Evolutionary conservation across 92 coral and sea anemone genomes (phyloP).

Genomic region (Siderastrea radians): DNA sequence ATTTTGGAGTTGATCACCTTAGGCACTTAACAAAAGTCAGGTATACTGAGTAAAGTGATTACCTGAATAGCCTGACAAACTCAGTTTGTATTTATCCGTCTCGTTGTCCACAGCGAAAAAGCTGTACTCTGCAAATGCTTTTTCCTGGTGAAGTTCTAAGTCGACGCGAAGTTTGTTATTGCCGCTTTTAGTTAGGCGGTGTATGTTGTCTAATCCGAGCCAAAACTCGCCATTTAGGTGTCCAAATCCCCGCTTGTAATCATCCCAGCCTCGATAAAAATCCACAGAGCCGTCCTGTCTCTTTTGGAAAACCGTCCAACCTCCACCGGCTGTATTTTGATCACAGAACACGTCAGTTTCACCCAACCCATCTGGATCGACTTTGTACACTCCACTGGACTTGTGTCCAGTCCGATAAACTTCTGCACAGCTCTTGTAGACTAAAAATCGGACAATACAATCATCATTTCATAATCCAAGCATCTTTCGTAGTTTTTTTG

Average conservation of each 20-base stretch:
- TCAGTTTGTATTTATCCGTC: constrained; percentile 9
- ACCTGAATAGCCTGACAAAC: constrained; percentile 10
- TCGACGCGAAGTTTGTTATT: constrained; percentile 1
- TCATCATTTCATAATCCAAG: neutral
- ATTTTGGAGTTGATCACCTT: neutral
- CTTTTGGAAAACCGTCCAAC: constrained; percentile 15
- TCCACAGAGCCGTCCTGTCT: constrained; percentile 5
- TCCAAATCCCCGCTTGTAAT: constrained; percentile 8
- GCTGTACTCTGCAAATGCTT: constrained; percentile 2
- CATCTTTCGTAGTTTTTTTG: too few relatives aligned
- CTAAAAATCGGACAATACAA: neutral
- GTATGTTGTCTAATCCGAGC: neutral
- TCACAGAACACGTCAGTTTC: neutral
- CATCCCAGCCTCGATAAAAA: constrained; percentile 9
- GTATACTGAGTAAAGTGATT: neutral
- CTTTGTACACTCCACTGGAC: neutral
- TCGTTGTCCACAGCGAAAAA: constrained; percentile 15
- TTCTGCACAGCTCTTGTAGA: neutral
- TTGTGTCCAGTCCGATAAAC: neutral
- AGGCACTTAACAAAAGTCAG: neutral
- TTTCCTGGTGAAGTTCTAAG: neutral
- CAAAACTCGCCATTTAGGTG: neutral
- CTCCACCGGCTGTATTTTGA: neutral
- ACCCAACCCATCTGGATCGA: neutral
- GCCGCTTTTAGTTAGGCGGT: neutral